A percentile compares a stretch with the other conserved stretches of the same genome.
Evolutionary conservation across 2,113 vertebrate species (phyloP).

Genomic region (Erpornis zantholeuca): DNA sequence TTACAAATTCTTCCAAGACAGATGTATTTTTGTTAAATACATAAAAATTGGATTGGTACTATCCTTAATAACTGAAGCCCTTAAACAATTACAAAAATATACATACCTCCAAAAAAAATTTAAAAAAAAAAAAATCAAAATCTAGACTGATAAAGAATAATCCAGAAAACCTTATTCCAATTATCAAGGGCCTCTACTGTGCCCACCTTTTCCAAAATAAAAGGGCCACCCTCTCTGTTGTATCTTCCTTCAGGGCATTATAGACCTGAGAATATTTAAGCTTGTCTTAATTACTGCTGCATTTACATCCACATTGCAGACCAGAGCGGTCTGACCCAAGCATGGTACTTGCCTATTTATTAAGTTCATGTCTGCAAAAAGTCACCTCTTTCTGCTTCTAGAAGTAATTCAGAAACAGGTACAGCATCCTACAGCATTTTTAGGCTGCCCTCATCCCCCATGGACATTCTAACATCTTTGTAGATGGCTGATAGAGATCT

Average conservation of each 20-base stretch:
- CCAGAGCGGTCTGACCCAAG: not conserved
- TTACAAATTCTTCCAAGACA: not conserved
- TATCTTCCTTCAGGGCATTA: not conserved
- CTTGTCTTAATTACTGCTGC: not conserved
- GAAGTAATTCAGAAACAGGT: not conserved
- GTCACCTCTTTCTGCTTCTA: not conserved
- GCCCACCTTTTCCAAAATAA: not conserved
- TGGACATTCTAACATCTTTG: not conserved
- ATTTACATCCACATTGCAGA: not conserved
- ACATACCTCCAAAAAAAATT: not conserved
- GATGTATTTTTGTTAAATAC: not conserved
- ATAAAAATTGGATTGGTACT: not conserved
- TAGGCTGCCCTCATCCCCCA: not conserved
- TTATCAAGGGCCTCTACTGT: not conserved
- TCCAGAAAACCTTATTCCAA: not conserved
- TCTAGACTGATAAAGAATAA: not conserved
- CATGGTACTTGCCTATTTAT: fast-evolving
- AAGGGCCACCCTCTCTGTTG: not conserved
- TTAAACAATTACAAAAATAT: not conserved
- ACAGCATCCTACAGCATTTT: not conserved
- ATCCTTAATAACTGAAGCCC: not conserved
- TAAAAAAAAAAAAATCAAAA: not conserved
- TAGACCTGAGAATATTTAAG: not conserved
- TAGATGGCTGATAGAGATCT: not conserved
- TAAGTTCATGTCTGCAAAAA: not conserved